Conservation (phyloP, 2,888 invertebrate species). For the Galerucella nymphaeae region DNA sequence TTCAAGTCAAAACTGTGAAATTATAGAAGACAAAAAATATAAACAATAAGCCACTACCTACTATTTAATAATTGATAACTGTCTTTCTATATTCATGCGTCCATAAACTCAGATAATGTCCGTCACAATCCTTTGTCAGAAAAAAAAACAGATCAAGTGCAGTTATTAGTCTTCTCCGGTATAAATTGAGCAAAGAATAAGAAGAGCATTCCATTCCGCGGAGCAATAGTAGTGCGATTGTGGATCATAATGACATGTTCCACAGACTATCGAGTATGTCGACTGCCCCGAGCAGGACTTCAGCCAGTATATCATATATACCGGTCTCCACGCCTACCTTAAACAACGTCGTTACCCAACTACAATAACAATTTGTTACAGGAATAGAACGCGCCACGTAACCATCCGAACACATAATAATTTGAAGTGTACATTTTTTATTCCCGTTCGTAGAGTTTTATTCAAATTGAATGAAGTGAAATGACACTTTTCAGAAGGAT, state of each 20-base stretch:
- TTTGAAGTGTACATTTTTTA: too few species aligned
- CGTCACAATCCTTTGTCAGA: constrained; percentile 23
- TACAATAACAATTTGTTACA: constrained; percentile 66
- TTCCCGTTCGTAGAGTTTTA: too few species aligned
- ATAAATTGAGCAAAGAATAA: constrained; percentile 9
- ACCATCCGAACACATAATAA: constrained; percentile 59
- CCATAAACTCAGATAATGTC: constrained; percentile 22
- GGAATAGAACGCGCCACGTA: constrained; percentile 61
- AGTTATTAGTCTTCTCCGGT: constrained; percentile 22
- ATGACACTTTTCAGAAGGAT: too few species aligned
- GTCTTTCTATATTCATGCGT: not conserved
- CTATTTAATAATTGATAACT: constrained; percentile 19
- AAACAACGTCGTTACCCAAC: constrained; percentile 65
- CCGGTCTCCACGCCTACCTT: constrained; percentile 62
- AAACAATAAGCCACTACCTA: not conserved
- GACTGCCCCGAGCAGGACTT: constrained; percentile 59
- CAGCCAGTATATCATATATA: constrained; percentile 62
- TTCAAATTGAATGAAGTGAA: too few species aligned
- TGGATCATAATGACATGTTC: constrained; percentile 61
- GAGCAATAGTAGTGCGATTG: constrained; percentile 56
- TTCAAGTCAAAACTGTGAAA: too few species aligned
- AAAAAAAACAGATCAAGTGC: constrained; percentile 25
- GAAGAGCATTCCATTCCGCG: constrained; percentile 38
- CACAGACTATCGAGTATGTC: constrained; percentile 57
- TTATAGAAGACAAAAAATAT: too few species aligned